Evolutionary conservation across 1,140 invertebrate species (phyloP).

Genomic region (Anoplophora glabripennis): DNA sequence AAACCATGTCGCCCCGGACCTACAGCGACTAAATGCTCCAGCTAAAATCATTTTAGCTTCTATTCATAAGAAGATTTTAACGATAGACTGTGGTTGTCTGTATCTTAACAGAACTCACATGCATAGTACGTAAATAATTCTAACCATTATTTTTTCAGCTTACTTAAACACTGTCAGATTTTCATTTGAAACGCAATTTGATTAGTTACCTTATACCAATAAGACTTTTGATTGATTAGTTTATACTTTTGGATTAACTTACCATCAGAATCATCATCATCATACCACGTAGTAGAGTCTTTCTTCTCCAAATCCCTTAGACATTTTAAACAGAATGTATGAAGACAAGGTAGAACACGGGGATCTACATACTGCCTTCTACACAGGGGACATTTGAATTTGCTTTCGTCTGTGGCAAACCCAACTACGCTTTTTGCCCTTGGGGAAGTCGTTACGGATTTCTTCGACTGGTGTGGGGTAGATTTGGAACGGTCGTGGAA

Average conservation of each 20-base stretch:
- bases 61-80: too few relatives aligned
- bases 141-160: too few relatives aligned
- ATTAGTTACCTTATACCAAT: too few relatives aligned
- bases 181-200: too few relatives aligned
- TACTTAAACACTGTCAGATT: too few relatives aligned
- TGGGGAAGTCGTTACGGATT: slow-evolving; percentile 11
- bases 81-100: too few relatives aligned
- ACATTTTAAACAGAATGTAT: slow-evolving; percentile 59
- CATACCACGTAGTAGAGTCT: slow-evolving; percentile 40
- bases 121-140: too few relatives aligned
- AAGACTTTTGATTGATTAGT: too few relatives aligned
- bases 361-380: slow-evolving; percentile 54
- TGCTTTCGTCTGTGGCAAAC: slow-evolving; percentile 23
- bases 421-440: slow-evolving; percentile 33
- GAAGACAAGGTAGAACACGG: slow-evolving; percentile 56
- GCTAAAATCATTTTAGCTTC: too few relatives aligned
- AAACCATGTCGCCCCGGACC: too few relatives aligned
- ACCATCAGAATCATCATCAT: slow-evolving; percentile 49
- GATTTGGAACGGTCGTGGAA: slow-evolving; percentile 38
- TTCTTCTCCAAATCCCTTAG: slow-evolving; percentile 48
- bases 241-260: slow-evolving; percentile 23
- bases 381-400: slow-evolving; percentile 54
- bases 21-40: too few relatives aligned
- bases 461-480: slow-evolving; percentile 26
- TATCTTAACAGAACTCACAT: too few relatives aligned